Percentiles rank a stretch among this genome's conserved stretches.
phyloP scores from a whole-genome alignment of 2,888 invertebrate genomes.

The Thereva nobilitata region DNA sequence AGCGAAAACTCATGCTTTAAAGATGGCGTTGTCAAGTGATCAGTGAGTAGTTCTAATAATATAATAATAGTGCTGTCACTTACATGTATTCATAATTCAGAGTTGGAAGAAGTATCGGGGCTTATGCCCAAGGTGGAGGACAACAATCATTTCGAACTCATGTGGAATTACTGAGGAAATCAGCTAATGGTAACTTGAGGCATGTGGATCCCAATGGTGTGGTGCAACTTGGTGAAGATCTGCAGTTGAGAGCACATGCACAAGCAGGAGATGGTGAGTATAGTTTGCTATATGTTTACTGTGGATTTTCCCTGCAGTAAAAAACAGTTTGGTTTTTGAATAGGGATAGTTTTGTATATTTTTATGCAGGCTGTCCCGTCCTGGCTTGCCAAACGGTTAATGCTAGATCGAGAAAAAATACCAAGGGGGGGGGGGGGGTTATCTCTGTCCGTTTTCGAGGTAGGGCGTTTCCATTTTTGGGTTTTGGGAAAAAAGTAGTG shows the following conservation, averaged over 20 bases:
- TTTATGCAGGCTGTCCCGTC: too few relatives aligned
- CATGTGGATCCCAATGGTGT: constrained; percentile 60
- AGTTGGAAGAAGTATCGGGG: constrained; percentile 50
- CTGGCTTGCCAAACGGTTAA: too few relatives aligned
- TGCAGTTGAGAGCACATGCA: constrained; percentile 61
- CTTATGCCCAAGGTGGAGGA: constrained; percentile 62
- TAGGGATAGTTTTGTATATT: background rate
- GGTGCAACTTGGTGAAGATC: constrained; percentile 64
- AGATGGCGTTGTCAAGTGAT: constrained; percentile 57
- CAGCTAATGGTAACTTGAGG: constrained; percentile 60
- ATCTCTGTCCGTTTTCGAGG: too few relatives aligned
- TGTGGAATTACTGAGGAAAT: constrained; percentile 60
- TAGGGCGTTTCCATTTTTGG: too few relatives aligned
- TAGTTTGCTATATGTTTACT: too few relatives aligned
- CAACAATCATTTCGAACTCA: constrained; percentile 62
- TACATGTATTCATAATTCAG: constrained; percentile 47
- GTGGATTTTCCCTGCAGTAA: too few relatives aligned
- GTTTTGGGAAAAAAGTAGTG: too few relatives aligned
- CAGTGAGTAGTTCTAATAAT: constrained; percentile 50
- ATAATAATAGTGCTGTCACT: constrained; percentile 4
- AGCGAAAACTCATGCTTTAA: constrained; percentile 59
- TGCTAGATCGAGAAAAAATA: too few relatives aligned
- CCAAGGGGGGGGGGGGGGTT: too few relatives aligned
- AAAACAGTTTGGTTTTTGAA: too few relatives aligned
- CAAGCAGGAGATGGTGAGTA: constrained; percentile 62